A percentile compares a stretch with the other conserved stretches of the same genome.
phyloP scores from a whole-genome alignment of 2,888 invertebrate genomes.

The Drosophila recens region DNA sequence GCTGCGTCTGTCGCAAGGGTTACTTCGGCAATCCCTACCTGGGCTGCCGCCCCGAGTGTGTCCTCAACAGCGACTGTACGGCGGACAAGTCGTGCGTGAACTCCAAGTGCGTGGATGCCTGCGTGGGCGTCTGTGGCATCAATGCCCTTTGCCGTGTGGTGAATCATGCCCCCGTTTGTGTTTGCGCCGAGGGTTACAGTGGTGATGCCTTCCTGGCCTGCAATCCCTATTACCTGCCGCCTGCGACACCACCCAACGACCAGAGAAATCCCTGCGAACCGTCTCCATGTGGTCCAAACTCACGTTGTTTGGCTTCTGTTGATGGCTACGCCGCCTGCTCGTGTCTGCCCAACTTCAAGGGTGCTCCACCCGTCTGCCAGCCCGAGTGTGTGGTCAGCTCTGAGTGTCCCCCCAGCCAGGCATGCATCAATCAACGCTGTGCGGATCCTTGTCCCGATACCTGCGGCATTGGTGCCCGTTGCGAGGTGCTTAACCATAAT shows the following conservation, averaged over 20 bases:
- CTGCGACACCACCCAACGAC: constrained; percentile 73
- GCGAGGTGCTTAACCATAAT: constrained; percentile 93
- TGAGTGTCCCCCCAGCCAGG: constrained; percentile 92
- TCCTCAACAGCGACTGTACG: constrained; percentile 92
- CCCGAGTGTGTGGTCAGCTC: constrained; percentile 94
- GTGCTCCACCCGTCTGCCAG: constrained; percentile 93
- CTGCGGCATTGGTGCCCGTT: constrained; percentile 91
- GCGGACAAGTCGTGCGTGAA: constrained; percentile 90
- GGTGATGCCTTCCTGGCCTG: constrained; percentile 92
- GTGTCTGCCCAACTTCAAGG: constrained; percentile 91
- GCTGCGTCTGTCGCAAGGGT: constrained; percentile 90
- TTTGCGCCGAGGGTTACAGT: constrained; percentile 89
- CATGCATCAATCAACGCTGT: constrained; percentile 92
- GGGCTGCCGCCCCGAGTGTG: constrained; percentile 92
- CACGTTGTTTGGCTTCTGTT: constrained; percentile 90
- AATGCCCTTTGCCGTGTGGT: constrained; percentile 90
- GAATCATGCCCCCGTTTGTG: constrained; percentile 92
- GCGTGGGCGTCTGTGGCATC: constrained; percentile 91
- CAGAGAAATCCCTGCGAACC: constrained; percentile 90
- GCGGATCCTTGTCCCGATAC: constrained; percentile 93
- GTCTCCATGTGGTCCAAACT: constrained; percentile 93
- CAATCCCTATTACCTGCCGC: constrained; percentile 86
- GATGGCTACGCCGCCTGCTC: constrained; percentile 92
- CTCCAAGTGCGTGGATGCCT: constrained; percentile 92
- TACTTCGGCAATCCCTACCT: constrained; percentile 93